These are phyloP conservation scores for Prolemur simus DNA, from an alignment of 2,113 vertebrate species.

Conservation along the genomic window DNA sequence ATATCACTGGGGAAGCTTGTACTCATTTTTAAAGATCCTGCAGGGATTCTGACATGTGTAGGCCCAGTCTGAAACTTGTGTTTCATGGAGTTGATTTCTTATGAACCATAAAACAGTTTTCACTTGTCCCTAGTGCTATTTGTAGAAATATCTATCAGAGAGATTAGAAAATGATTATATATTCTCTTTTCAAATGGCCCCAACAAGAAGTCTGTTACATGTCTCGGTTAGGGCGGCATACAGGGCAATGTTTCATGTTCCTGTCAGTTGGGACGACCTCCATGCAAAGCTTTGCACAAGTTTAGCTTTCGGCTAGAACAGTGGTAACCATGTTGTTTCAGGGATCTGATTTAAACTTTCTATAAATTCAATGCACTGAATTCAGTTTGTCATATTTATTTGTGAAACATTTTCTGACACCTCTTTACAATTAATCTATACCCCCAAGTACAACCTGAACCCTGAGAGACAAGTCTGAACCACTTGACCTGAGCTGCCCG, in stretches of 20 bases:
- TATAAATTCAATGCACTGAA: constrained; percentile 83
- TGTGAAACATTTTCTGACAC: constrained; percentile 90
- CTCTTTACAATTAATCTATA: constrained; percentile 87
- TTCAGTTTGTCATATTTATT: constrained; percentile 87
- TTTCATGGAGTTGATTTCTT: constrained; percentile 87
- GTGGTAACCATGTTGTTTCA: constrained; percentile 85
- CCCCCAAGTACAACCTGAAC: constrained; percentile 73
- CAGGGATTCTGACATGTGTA: constrained; percentile 85
- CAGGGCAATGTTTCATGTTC: constrained; percentile 88
- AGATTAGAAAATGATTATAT: constrained; percentile 85
- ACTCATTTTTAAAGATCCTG: constrained; percentile 91
- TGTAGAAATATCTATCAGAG: constrained; percentile 84
- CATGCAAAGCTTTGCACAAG: constrained; percentile 75
- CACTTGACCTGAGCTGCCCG: constrained; percentile 68
- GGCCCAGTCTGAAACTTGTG: constrained; percentile 81
- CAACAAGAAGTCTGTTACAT: constrained; percentile 87
- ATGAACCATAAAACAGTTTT: constrained; percentile 89
- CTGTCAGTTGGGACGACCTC: constrained; percentile 84
- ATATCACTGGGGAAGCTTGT: constrained; percentile 83
- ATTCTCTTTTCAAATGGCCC: constrained; percentile 80
- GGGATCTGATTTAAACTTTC: constrained; percentile 84
- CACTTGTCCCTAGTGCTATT: constrained; percentile 82
- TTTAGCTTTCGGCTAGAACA: constrained; percentile 82
- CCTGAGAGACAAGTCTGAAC: constrained; percentile 72
- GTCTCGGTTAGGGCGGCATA: constrained; percentile 80